phyloP scores from a whole-genome alignment of 1,140 invertebrate species.

The Papilio glaucus region DNA sequence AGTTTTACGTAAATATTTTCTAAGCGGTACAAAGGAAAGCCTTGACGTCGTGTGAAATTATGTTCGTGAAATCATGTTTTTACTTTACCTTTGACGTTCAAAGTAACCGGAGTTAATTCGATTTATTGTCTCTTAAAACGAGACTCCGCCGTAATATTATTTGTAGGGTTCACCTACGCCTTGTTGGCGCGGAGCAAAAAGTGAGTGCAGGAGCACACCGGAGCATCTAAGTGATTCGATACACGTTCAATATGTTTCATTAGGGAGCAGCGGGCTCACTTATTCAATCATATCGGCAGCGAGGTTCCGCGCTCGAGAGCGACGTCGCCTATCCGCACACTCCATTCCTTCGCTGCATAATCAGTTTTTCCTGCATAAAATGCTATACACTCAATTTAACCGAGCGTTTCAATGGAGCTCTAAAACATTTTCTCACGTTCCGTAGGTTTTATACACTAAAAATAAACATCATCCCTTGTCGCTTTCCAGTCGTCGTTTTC shows the following conservation, averaged over 20 bases:
- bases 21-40: constrained; percentile 60
- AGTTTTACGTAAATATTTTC: constrained; percentile 70
- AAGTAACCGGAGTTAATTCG: constrained; percentile 76
- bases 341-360: constrained; percentile 71
- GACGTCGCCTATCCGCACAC: constrained; percentile 58
- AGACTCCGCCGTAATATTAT: constrained; percentile 76
- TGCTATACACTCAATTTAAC: constrained; percentile 68
- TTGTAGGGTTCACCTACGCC: constrained; percentile 75
- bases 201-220: constrained; percentile 74
- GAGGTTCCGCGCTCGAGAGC: constrained; percentile 51
- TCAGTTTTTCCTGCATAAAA: constrained; percentile 75
- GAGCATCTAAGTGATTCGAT: constrained; percentile 79
- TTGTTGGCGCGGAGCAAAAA: constrained; percentile 74
- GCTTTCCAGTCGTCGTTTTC: constrained; percentile 32
- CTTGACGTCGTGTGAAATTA: constrained; percentile 71
- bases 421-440: not conserved
- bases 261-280: constrained; percentile 74
- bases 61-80: constrained; percentile 74
- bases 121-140: constrained; percentile 81
- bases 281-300: constrained; percentile 79
- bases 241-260: constrained; percentile 83
- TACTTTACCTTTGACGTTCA: constrained; percentile 74
- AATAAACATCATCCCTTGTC: constrained; percentile 13
- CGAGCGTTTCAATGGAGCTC: constrained; percentile 26
- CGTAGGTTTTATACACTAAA: not conserved